Conservation (phyloP, 2,797 vertebrate species). For the Nasua narica region DNA sequence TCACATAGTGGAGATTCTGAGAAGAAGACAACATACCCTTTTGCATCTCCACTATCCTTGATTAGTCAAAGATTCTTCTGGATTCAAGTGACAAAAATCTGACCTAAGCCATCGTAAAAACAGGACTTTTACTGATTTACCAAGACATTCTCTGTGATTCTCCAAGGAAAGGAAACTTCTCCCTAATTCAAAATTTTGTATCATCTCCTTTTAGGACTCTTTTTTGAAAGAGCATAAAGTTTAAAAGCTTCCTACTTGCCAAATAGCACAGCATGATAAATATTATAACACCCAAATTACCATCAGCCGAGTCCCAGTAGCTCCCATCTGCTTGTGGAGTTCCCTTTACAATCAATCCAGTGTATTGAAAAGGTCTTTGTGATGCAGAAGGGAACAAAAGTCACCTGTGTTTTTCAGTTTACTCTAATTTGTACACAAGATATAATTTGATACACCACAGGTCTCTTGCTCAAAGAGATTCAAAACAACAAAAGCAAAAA, state of each 20-base stretch:
- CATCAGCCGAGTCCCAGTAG: conserved; percentile 35
- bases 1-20: neutral
- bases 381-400: conserved; percentile 63
- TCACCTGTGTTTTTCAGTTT: conserved; percentile 75
- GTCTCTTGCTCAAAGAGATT: conserved; percentile 66
- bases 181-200: conserved; percentile 47
- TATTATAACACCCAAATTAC: conserved; percentile 68
- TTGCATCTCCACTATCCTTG: neutral
- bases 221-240: conserved; percentile 51
- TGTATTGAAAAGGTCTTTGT: conserved; percentile 71
- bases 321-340: conserved; percentile 58
- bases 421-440: conserved; percentile 75
- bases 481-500: conserved; percentile 75
- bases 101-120: neutral
- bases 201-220: conserved; percentile 29
- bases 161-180: neutral
- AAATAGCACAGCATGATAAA: conserved; percentile 61
- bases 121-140: neutral
- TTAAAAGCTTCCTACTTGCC: conserved; percentile 60
- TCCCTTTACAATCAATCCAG: conserved; percentile 67
- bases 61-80: neutral
- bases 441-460: conserved; percentile 72
- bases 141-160: conserved; percentile 6
- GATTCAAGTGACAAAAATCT: neutral
- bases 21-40: neutral